Conservation (phyloP, 2,113 vertebrate genomes). For the Lates calcarifer region DNA sequence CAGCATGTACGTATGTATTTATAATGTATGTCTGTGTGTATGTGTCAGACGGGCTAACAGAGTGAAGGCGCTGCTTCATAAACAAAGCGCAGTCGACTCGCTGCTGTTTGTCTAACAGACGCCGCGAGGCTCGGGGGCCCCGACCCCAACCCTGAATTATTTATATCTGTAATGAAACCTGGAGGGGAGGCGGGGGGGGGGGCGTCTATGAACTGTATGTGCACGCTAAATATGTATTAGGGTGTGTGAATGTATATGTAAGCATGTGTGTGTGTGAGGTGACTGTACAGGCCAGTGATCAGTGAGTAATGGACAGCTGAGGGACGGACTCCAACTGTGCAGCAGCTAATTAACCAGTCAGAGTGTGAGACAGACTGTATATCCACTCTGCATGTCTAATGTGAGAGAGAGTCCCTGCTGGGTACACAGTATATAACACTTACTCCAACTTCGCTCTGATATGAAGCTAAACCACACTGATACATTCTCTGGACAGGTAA, state of each 20-base stretch:
- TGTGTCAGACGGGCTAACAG: conserved; percentile 42
- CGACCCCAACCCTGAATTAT: conserved; percentile 57
- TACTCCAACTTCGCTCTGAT: neutral
- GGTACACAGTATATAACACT: neutral
- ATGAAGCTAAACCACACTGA: neutral
- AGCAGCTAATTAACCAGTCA: conserved; percentile 52
- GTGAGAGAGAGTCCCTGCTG: neutral
- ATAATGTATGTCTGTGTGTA: conserved; percentile 4
- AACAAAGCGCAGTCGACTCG: conserved; percentile 47
- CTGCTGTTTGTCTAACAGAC: conserved; percentile 56
- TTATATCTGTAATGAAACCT: conserved; percentile 63
- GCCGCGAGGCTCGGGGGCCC: neutral
- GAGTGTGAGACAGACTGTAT: conserved; percentile 6
- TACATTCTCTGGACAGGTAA: neutral
- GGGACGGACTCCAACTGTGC: conserved; percentile 24
- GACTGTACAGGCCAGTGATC: conserved; percentile 26
- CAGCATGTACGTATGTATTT: conserved; percentile 4
- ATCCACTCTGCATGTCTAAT: conserved; percentile 29
- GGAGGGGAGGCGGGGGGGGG: neutral
- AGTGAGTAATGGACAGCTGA: conserved; percentile 41
- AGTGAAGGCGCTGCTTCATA: conserved; percentile 53
- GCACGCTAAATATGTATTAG: conserved; percentile 35
- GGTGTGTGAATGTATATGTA: conserved; percentile 17
- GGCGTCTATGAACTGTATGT: conserved; percentile 23
- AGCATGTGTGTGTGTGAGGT: conserved; percentile 9